Evolutionary conservation across 1,140 invertebrate genomes (phyloP), one percentile per base, ranked within the genome.

Genomic region (Hyles vespertilio): DNA sequence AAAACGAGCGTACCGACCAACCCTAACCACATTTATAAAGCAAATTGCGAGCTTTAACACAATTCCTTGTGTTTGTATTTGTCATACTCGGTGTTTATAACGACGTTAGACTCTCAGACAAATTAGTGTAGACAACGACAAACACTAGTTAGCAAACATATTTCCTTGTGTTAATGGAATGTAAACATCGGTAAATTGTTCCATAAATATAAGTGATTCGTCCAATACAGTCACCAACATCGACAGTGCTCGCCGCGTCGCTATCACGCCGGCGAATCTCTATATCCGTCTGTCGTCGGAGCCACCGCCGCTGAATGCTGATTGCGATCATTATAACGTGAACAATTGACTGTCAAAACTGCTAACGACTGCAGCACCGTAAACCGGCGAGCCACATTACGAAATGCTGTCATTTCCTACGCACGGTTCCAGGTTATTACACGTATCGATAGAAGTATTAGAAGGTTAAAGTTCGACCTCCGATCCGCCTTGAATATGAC

Each of bases 301-400:
- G 56, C 56, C 53, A 68, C 63, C 58, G 36, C n/a, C 12, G 11
- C 54, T 71, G 72, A 66, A 79, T 77, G 67, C 61, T 70, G 67
- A 79, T 79, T 69, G 64, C 72, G 68, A 57, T 73, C 68, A 69
- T 77, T 75, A 75, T 45, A 62, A n/a, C 43, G 12, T 45, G 58
- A 67, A 70, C 70, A 69, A 71, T 75, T 59, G 68, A 11, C 32
- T 36, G 32, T 58, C 59, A 66, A 58, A 55, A 64, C 22, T 64
- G 55, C 58, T 65, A 58, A 65, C 57, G 43, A 49, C 47, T 52
- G n/a, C 48, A 52, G 50, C 51, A 40, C 4, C 36, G 8, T 40
- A 40, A 8, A 40, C 22, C 22, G 22, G 22, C 22, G 22, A 40
- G 4, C 36, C 5, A 40, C 36, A 40, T 40, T 40, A 40, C 8